Percentiles rank a stretch among this genome's conserved stretches.
These are phyloP conservation scores for Linurgus olivaceus DNA, from an alignment of 2,797 vertebrate species.

Conservation along the genomic window DNA sequence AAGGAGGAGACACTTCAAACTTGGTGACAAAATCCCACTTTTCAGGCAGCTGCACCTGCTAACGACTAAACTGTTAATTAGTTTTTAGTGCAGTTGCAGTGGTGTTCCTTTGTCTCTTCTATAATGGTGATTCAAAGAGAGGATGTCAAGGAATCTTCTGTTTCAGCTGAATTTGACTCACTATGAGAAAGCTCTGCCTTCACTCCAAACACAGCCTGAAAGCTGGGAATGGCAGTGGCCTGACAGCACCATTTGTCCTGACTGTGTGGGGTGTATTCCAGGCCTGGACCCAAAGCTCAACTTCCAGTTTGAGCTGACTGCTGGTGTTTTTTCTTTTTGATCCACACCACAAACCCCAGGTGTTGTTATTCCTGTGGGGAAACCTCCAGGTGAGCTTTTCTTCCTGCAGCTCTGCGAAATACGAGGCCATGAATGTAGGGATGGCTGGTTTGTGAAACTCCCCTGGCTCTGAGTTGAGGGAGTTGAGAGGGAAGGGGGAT, in stretches of 20 bases:
- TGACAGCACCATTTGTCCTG: neutral
- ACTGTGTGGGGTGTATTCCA: accelerated
- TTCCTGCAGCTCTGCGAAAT: neutral
- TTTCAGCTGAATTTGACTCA: neutral
- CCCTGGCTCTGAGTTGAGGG: neutral
- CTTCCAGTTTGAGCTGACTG: neutral
- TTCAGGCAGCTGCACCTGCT: conserved; percentile 3
- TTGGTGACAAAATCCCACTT: neutral
- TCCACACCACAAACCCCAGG: neutral
- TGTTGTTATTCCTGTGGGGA: neutral
- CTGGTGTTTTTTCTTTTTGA: neutral
- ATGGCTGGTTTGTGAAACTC: neutral
- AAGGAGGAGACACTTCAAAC: conserved; percentile 7
- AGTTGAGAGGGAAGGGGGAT: neutral
- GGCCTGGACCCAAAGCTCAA: neutral
- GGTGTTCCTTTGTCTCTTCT: neutral
- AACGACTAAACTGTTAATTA: neutral
- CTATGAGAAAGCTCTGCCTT: neutral
- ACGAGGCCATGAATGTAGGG: accelerated
- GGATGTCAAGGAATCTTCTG: conserved; percentile 32
- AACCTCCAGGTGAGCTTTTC: neutral
- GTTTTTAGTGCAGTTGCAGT: neutral
- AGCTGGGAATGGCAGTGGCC: neutral
- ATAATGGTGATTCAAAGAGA: neutral
- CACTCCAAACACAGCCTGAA: neutral